phyloP scores from a whole-genome alignment of 2,888 invertebrate genomes.

The Dolichomitus sp. region DNA sequence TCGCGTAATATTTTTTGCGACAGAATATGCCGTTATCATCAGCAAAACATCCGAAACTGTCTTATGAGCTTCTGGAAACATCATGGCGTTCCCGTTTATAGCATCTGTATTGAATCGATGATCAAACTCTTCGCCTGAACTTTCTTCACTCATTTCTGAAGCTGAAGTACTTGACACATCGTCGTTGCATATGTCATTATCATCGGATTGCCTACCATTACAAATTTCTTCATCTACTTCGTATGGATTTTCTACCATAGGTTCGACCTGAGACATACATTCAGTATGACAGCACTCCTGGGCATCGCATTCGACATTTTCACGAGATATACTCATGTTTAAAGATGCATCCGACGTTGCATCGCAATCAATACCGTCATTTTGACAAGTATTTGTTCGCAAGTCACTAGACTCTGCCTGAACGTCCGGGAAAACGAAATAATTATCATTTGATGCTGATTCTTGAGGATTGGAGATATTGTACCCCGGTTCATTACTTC shows the following conservation, averaged over 20 bases:
- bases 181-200: no score
- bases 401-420: constrained; percentile 1
- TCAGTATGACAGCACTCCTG: neutral
- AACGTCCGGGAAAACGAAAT: constrained; percentile 19
- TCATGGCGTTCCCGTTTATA: constrained; percentile 23
- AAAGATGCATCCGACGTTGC: neutral
- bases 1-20: constrained; percentile 39
- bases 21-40: constrained; percentile 34
- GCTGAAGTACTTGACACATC: neutral
- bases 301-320: constrained; percentile 8
- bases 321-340: neutral
- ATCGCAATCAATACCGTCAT: neutral
- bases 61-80: constrained; percentile 25
- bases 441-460: constrained; percentile 15
- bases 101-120: constrained; percentile 2
- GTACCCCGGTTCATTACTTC: constrained; percentile 4
- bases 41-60: constrained; percentile 39
- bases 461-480: neutral
- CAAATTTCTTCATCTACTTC: neutral
- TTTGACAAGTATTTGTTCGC: neutral
- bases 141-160: neutral
- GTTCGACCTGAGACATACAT: neutral
- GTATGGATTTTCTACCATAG: constrained; percentile 8
- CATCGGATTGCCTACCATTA: neutral
- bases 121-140: constrained; percentile 5